Base-by-base conservation (phyloP, 2,797 vertebrate species). In the Gymnocypris eckloni region DNA sequence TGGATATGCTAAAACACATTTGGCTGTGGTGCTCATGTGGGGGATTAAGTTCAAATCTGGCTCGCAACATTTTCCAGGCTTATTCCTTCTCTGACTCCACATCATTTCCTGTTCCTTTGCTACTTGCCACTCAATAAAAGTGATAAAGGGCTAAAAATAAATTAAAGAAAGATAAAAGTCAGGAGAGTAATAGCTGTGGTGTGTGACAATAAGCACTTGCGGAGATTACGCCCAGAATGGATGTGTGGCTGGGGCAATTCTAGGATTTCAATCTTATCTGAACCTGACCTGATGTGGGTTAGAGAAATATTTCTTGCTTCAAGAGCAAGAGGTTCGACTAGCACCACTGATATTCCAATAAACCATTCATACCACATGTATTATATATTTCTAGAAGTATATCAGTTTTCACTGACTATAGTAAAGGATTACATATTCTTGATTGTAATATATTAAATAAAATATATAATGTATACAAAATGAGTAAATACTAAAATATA, bases 91-190 rank as follows among this genome's bases (percentile, higher is more conserved):
- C n/a, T 70, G 33, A 41, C 8, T 39, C 52, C 15, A 9, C 2
- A 72, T 59, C 18, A 61, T 82, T 72, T 72, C 16, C 81, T 77
- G 75, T 77, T 56, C 20, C 52, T 13, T 41, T 4, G 12, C 18
- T 39, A 39, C 52, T 56, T 77, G 33, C 20, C 22, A 61, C 25
- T 72, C 54, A 50, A n/a, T 61, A 73, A 71, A 61, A 61, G 52
- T 59, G 50, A 82, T 43, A 82, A 28, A 82, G n/a, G 9, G n/a
- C 13, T 82, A 59, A 50, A 82, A 61, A 64, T 61, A 79, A 61
- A 43, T 43, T 0, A 43, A 76, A 61, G 39, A 28, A 56, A 61
- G 54, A 79, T 79, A 37, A 73, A 20, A 69, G 11, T 48, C 12
- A 28, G 25, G 67, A 71, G 39, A 73, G 41, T 45, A 82, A 45